Evolutionary conservation across 2,888 invertebrate genomes (phyloP), one percentile per base, ranked within the genome.

Genomic region (Allacma fusca): DNA sequence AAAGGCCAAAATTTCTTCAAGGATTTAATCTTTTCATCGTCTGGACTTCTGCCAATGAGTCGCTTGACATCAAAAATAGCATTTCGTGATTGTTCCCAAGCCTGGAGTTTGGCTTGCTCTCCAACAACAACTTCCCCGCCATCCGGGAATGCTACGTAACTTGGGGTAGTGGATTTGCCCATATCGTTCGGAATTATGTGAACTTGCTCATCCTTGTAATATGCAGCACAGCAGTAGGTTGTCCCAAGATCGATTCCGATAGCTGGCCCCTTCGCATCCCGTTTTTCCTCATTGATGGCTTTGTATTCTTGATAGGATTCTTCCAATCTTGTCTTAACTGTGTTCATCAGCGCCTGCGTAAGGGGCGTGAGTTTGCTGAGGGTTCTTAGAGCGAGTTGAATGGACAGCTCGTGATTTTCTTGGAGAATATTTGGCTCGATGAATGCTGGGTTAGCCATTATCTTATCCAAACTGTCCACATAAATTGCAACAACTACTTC

Each of bases 1-100:
- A 97, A 97, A 69, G 97, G 96, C 93, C 96, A 97, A 88, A 93
- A 93, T 88, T 96, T 95, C 90, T 96, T 93, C 87, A 97, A 97
- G 70, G 91, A 91, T 88, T 97, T 96, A 77, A 98, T 94, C n/a
- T 94, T 92, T 64, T 88, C 88, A 87, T 96, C 96, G 85, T 93
- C 92, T 87, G 92, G 97, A 85, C 93, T 92, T 85, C 96, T 92
- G 76, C 97, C 97, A 88, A 97, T 96, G 85, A 97, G 90, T 87
- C 97, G 92, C 88, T 97, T 92, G 84, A 95, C 97, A 90, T 98
- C 97, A 0, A 59, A 59, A 59, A 59, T 59, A 7, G 59, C 59
- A 23, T 59, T 59, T n/a, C 19, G 59, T 7, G 19, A 23, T n/a
- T 59, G n/a, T n/a, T 13, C n/a, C 7, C 9, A 59, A 7, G 59